Evolutionary conservation across 2,797 vertebrate species (phyloP).

Genomic region (Molothrus ater): DNA sequence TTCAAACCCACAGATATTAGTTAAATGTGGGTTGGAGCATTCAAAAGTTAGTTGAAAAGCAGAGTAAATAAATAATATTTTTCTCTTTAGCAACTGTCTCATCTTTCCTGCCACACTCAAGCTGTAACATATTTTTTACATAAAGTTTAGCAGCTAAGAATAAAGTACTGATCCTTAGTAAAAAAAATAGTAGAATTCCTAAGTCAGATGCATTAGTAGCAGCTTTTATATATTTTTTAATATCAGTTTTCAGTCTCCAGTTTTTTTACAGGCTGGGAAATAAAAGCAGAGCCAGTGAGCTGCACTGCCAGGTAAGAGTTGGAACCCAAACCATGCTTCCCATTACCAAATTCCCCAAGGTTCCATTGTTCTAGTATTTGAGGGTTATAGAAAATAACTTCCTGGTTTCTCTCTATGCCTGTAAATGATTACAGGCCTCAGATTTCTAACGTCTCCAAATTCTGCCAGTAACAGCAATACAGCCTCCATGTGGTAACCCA

Average conservation of each 20-base stretch:
- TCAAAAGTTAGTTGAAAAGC: not conserved
- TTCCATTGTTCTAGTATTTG: conserved; percentile 5
- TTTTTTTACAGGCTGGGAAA: not conserved
- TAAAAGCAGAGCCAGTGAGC: not conserved
- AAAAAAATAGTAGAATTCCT: not conserved
- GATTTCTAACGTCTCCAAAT: conserved; percentile 3
- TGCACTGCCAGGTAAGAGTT: not conserved
- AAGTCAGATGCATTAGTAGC: not conserved
- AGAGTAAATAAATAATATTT: not conserved
- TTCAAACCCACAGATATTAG: not conserved
- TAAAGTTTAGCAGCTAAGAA: not conserved
- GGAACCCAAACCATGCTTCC: not conserved
- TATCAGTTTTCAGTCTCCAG: not conserved
- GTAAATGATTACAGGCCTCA: conserved; percentile 38
- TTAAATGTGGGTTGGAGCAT: not conserved
- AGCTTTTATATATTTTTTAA: not conserved
- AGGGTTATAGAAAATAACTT: not conserved
- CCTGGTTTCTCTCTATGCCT: conserved; percentile 4
- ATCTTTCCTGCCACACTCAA: not conserved
- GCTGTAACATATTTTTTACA: not conserved
- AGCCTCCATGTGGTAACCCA: not conserved
- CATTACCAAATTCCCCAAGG: not conserved
- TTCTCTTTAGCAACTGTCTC: not conserved
- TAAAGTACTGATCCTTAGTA: not conserved
- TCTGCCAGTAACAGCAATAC: not conserved